Evolutionary conservation across 2,888 invertebrate genomes (phyloP).

Genomic region (Crioceris asparagi): DNA sequence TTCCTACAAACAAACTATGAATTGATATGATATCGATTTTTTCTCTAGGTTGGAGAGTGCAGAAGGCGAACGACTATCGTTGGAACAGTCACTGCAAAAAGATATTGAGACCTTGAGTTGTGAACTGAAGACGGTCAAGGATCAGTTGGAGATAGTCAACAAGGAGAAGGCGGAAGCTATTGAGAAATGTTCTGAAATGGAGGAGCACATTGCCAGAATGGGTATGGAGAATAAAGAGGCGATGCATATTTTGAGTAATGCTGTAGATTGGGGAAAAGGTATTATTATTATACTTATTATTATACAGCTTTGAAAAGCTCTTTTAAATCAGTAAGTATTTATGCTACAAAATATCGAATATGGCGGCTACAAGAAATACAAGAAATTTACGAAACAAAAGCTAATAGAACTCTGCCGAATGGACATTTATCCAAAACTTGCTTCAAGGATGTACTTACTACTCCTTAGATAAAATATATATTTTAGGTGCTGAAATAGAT

Average conservation of each 20-base stretch:
- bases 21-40: slow-evolving; percentile 35
- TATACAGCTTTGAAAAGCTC: no score
- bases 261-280: slow-evolving; percentile 25
- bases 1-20: no score
- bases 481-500: no score
- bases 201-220: slow-evolving; percentile 24
- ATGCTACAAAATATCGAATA: no score
- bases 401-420: no score
- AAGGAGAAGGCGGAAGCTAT: slow-evolving; percentile 18
- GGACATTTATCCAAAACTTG: no score
- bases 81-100: slow-evolving; percentile 16
- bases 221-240: slow-evolving; percentile 17
- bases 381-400: no score
- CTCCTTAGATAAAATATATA: no score
- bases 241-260: slow-evolving; percentile 21
- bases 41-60: slow-evolving; percentile 31
- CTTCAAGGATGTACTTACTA: no score
- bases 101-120: slow-evolving; percentile 15
- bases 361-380: no score
- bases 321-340: no score
- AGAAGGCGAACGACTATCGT: slow-evolving; percentile 19
- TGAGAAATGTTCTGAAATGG: slow-evolving; percentile 23
- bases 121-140: slow-evolving; percentile 20
- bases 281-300: no score
- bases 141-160: slow-evolving; percentile 11